These are phyloP conservation scores for Petrocephalus sullivani DNA, from an alignment of 2,797 vertebrate genomes.

Conservation along the genomic window DNA sequence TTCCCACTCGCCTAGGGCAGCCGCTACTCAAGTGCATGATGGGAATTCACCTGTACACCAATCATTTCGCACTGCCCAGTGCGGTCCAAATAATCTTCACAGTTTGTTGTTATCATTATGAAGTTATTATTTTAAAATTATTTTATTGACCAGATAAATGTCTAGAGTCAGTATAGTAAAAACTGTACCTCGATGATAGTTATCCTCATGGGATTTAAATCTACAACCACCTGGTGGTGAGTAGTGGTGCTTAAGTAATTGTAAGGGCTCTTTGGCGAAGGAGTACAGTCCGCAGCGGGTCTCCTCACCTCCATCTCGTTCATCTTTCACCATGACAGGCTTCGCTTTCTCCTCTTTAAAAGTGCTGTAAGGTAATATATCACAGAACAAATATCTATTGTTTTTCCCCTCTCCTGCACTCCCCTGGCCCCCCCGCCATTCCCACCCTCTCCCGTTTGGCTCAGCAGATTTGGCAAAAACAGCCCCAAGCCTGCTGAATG, in stretches of 20 bases:
- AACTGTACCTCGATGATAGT: not conserved
- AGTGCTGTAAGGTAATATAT: slow-evolving; percentile 29
- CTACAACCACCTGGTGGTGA: not conserved
- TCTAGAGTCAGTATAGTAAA: not conserved
- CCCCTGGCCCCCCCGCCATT: slow-evolving; percentile 1
- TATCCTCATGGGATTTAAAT: not conserved
- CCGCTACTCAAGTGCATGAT: not conserved
- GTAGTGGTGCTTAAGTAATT: not conserved
- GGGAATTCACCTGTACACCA: not conserved
- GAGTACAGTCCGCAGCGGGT: not conserved
- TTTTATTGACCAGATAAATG: not conserved
- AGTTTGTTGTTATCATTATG: not conserved
- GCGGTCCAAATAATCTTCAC: not conserved
- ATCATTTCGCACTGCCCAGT: not conserved
- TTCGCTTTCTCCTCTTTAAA: slow-evolving; percentile 40
- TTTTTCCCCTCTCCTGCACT: not conserved
- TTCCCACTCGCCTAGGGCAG: not conserved
- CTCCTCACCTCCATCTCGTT: not conserved
- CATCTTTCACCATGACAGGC: slow-evolving; percentile 31
- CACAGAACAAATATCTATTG: slow-evolving; percentile 29
- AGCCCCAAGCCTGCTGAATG: slow-evolving; percentile 47
- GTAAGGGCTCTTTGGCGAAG: not conserved
- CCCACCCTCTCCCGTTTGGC: slow-evolving; percentile 40
- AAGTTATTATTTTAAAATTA: not conserved
- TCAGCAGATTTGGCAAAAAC: slow-evolving; percentile 61